A percentile compares a stretch with the other conserved stretches of the same genome.
Evolutionary conservation across 2,797 vertebrate species (phyloP).

Genomic region (Cyprinodon diabolis): DNA sequence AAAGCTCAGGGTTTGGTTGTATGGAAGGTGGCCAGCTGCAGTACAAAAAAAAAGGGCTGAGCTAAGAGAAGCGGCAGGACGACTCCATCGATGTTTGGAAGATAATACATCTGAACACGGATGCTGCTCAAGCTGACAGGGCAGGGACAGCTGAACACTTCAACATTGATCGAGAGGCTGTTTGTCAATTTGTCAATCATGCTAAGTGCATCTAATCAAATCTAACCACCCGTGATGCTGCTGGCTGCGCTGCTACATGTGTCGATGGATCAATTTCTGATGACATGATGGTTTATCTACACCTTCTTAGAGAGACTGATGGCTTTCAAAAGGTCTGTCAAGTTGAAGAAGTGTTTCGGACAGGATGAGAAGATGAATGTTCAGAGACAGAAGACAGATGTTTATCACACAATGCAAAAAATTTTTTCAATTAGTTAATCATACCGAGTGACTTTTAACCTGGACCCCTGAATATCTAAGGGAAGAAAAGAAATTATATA

Average conservation of each 20-base stretch:
- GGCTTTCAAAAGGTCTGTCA: slow-evolving; percentile 41
- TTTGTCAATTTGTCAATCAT: slow-evolving; percentile 78
- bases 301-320: slow-evolving; percentile 57
- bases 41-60: slow-evolving; percentile 45
- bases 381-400: slow-evolving; percentile 25
- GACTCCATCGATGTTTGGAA: slow-evolving; percentile 47
- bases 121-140: slow-evolving; percentile 55
- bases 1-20: slow-evolving; percentile 11
- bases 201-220: slow-evolving; percentile 75
- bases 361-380: slow-evolving; percentile 29
- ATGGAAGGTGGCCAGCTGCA: slow-evolving; percentile 7
- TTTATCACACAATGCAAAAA: slow-evolving; percentile 29
- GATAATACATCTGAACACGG: slow-evolving; percentile 64
- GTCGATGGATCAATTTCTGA: slow-evolving; percentile 67
- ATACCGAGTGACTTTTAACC: background rate
- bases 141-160: slow-evolving; percentile 53
- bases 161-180: slow-evolving; percentile 55
- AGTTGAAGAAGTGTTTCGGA: slow-evolving; percentile 35
- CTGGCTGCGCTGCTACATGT: slow-evolving; percentile 49
- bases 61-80: slow-evolving; percentile 35
- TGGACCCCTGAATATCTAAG: too few species aligned
- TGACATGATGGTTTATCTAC: slow-evolving; percentile 65
- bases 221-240: slow-evolving; percentile 66
- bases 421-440: slow-evolving; percentile 55
- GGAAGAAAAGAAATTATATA: too few species aligned